Conservation (phyloP, 2,888 invertebrate species). For the Chalcosyrphus nemorum region DNA sequence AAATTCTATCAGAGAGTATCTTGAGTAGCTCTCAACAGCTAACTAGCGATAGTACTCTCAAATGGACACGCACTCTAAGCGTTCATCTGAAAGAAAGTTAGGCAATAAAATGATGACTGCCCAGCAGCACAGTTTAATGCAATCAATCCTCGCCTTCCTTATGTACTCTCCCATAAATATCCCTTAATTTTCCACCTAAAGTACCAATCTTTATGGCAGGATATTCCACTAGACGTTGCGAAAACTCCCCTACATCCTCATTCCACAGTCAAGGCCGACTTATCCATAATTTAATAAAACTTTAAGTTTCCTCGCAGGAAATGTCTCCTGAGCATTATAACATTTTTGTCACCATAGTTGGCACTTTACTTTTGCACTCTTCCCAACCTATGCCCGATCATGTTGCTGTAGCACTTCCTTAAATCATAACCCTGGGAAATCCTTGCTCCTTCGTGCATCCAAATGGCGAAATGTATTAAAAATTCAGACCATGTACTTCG, state of each 20-base stretch:
- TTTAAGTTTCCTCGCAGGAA: background rate
- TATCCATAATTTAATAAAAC: slow-evolving; percentile 20
- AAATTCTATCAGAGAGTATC: too few species aligned
- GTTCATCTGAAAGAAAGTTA: too few species aligned
- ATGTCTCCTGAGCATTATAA: background rate
- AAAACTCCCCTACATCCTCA: too few species aligned
- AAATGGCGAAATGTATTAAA: slow-evolving; percentile 29
- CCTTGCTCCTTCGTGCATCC: slow-evolving; percentile 37
- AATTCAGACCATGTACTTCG: slow-evolving; percentile 47
- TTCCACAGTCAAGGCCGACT: background rate
- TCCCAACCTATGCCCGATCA: slow-evolving; percentile 18
- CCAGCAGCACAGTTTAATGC: too few species aligned
- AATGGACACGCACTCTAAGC: too few species aligned
- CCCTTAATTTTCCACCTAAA: background rate
- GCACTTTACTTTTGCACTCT: background rate
- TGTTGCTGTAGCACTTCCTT: slow-evolving; percentile 47
- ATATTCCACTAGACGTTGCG: too few species aligned
- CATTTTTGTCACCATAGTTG: background rate
- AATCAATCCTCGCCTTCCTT: too few species aligned
- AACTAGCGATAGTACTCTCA: too few species aligned
- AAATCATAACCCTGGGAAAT: slow-evolving; percentile 61
- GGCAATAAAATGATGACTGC: too few species aligned
- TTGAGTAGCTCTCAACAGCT: too few species aligned
- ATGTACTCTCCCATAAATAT: background rate
- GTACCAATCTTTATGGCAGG: too few species aligned